Percentiles rank a stretch among this genome's conserved stretches.
These are phyloP conservation scores for Protodeltote pygarga DNA, from an alignment of 2,888 invertebrate species.

Conservation along the genomic window DNA sequence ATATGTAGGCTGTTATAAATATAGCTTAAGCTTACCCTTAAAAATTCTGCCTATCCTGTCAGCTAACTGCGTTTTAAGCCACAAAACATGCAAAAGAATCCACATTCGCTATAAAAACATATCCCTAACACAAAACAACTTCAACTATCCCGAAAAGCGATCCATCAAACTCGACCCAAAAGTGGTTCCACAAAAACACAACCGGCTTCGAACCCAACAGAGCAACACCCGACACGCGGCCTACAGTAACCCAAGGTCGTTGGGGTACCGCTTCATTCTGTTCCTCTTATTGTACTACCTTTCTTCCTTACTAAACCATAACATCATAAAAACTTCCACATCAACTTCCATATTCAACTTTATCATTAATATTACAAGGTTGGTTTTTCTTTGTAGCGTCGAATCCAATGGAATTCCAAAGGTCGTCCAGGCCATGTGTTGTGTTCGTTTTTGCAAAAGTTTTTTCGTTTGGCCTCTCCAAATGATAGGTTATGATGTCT, in stretches of 20 bases:
- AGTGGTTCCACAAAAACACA: slow-evolving; percentile 73
- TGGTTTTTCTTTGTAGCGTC: slow-evolving; percentile 33
- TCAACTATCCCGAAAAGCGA: slow-evolving; percentile 64
- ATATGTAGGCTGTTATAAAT: too few relatives aligned
- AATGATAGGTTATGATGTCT: slow-evolving; percentile 70
- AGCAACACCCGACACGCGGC: slow-evolving; percentile 81
- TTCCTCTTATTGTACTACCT: slow-evolving; percentile 78
- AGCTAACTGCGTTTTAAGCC: neutral
- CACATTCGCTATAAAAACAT: slow-evolving; percentile 21
- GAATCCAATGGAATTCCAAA: slow-evolving; percentile 72
- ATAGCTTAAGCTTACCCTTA: too few relatives aligned
- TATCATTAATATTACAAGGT: slow-evolving; percentile 38
- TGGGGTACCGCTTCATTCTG: slow-evolving; percentile 78
- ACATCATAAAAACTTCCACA: slow-evolving; percentile 50
- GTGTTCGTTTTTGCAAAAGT: slow-evolving; percentile 78
- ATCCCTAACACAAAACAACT: slow-evolving; percentile 33
- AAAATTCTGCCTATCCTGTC: too few relatives aligned
- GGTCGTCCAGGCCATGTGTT: slow-evolving; percentile 79
- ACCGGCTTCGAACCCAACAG: slow-evolving; percentile 67
- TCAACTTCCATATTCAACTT: slow-evolving; percentile 49
- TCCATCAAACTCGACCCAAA: slow-evolving; percentile 73
- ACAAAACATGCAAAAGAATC: slow-evolving; percentile 12
- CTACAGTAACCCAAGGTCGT: slow-evolving; percentile 85
- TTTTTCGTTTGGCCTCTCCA: slow-evolving; percentile 57
- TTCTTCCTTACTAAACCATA: slow-evolving; percentile 68